These are phyloP conservation scores for Penaeus indicus DNA, from an alignment of 1,140 invertebrate genomes.

Conservation along the genomic window DNA sequence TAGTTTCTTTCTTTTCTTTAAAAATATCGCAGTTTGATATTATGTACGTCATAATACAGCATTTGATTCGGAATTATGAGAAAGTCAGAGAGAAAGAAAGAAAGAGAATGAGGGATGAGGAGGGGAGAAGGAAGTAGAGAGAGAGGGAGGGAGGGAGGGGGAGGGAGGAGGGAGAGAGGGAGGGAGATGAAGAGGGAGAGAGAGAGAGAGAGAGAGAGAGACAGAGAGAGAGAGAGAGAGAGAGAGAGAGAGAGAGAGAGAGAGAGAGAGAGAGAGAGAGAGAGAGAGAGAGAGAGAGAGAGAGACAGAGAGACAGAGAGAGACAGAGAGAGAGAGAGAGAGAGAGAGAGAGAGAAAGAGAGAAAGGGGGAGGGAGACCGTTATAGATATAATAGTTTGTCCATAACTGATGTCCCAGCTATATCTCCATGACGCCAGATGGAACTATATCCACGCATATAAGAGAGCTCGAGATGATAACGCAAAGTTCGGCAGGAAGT, in stretches of 20 bases:
- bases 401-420: too few species aligned
- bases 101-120: not conserved
- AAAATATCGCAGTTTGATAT: too few species aligned
- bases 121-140: not conserved
- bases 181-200: not conserved
- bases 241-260: not conserved
- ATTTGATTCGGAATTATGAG: not conserved
- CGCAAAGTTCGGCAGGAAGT: too few species aligned
- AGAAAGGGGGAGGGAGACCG: too few species aligned
- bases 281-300: not conserved
- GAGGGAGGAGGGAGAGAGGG: not conserved
- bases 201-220: not conserved
- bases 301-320: not conserved
- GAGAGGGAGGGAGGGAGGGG: not conserved
- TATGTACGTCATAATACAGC: too few species aligned
- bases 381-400: too few species aligned
- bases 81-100: constrained; percentile 21
- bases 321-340: not conserved
- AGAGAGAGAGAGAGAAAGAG: not conserved
- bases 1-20: too few species aligned
- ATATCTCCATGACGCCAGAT: too few species aligned
- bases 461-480: too few species aligned
- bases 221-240: not conserved
- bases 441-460: too few species aligned
- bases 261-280: not conserved